A percentile compares a stretch with the other conserved stretches of the same genome.
Conservation (phyloP, 2,113 vertebrate species). For the Phainopepla nitens region DNA sequence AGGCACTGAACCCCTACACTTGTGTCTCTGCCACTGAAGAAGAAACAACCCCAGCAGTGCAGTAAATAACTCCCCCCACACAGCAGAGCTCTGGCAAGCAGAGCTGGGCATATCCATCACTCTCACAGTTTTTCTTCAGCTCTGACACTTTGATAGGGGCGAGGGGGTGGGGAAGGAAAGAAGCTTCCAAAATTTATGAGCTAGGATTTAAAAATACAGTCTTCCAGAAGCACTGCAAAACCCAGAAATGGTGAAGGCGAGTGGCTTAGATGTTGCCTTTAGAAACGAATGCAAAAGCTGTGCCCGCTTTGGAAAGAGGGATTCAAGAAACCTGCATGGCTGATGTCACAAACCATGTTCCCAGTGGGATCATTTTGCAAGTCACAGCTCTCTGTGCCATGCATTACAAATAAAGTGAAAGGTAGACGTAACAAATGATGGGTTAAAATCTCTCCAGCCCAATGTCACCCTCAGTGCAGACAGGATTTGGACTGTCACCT, state of each 20-base stretch:
- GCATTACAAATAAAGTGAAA: background rate
- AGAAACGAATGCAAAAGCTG: background rate
- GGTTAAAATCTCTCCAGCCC: background rate
- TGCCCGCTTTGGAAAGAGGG: background rate
- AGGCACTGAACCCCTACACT: rapidly evolving
- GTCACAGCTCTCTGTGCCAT: background rate
- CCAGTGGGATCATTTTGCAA: background rate
- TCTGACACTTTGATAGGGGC: conserved; percentile 40
- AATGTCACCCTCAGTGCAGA: background rate
- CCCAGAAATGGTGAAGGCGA: background rate
- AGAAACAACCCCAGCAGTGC: background rate
- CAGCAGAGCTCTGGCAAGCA: background rate
- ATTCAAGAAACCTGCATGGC: background rate
- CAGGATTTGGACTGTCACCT: background rate
- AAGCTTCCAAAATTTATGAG: conserved; percentile 64
- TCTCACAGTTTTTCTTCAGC: background rate
- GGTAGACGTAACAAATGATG: background rate
- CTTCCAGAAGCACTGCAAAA: background rate
- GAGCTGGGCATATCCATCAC: background rate
- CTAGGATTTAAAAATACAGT: conserved; percentile 46
- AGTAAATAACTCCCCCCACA: background rate
- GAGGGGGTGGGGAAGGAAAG: conserved; percentile 36
- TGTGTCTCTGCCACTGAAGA: background rate
- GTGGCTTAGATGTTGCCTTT: background rate
- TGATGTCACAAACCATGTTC: background rate